Evolutionary conservation across 2,113 vertebrate genomes (phyloP).

Genomic region (Rhea americana): DNA sequence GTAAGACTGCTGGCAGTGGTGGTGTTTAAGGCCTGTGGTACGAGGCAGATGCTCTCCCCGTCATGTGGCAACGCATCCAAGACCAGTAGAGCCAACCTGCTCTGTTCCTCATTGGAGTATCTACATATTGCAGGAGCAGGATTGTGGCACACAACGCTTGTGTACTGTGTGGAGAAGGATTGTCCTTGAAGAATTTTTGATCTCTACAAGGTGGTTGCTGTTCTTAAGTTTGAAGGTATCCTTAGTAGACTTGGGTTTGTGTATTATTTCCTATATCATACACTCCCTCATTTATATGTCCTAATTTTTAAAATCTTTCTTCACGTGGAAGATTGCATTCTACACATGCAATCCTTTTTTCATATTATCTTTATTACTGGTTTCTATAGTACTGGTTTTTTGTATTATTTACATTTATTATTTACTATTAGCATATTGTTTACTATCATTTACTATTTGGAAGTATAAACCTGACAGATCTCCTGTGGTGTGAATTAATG

Average conservation of each 20-base stretch:
- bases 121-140: background rate
- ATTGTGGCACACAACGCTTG: background rate
- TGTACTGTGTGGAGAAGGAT: background rate
- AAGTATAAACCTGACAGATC: background rate
- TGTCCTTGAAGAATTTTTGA: background rate
- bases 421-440: too few relatives aligned
- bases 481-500: background rate
- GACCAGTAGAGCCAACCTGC: background rate
- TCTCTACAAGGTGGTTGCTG: background rate
- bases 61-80: background rate
- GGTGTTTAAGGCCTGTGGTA: background rate
- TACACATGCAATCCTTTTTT: background rate
- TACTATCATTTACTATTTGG: background rate
- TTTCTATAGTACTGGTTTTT: background rate
- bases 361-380: background rate
- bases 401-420: too few relatives aligned
- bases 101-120: background rate
- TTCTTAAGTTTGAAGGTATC: background rate
- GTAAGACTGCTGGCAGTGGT: background rate
- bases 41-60: background rate
- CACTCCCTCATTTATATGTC: background rate
- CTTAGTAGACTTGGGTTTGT: background rate
- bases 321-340: background rate
- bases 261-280: background rate
- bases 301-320: background rate